A percentile compares a stretch with the other conserved stretches of the same genome.
phyloP scores from a whole-genome alignment of 2,797 vertebrate species.

The Stomatorhinus walkeri region DNA sequence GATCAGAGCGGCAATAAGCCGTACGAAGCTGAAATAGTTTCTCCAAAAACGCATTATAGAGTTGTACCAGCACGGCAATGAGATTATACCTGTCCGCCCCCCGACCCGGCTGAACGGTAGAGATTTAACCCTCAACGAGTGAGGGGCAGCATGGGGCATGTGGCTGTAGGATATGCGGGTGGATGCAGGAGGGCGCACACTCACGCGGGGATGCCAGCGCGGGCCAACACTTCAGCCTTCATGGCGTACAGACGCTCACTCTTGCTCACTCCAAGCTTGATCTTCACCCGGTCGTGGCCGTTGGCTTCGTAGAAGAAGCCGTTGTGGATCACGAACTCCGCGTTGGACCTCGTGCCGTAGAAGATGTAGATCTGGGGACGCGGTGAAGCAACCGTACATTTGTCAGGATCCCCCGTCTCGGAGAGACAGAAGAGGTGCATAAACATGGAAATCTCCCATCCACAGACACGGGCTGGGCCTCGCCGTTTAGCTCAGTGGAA shows the following conservation, averaged over 20 bases:
- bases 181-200: slow-evolving; percentile 38
- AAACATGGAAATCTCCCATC: slow-evolving; percentile 39
- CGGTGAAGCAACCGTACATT: not conserved
- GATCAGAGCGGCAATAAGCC: slow-evolving; percentile 44
- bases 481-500: not conserved
- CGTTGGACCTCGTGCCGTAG: slow-evolving; percentile 95
- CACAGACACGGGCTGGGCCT: not conserved
- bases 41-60: slow-evolving; percentile 40
- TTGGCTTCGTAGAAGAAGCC: slow-evolving; percentile 98
- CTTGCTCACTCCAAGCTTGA: slow-evolving; percentile 97
- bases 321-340: slow-evolving; percentile 97
- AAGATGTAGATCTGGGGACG: slow-evolving; percentile 93
- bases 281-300: slow-evolving; percentile 94
- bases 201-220: slow-evolving; percentile 93
- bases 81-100: slow-evolving; percentile 37
- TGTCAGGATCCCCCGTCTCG: not conserved
- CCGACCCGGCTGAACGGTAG: slow-evolving; percentile 18
- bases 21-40: slow-evolving; percentile 40
- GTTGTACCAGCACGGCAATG: slow-evolving; percentile 33
- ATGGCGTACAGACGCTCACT: slow-evolving; percentile 95
- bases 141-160: not conserved
- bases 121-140: slow-evolving; percentile 7
- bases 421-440: not conserved
- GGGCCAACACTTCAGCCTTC: slow-evolving; percentile 96
- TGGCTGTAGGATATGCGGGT: not conserved